Evolutionary conservation across 1,140 invertebrate genomes (phyloP), one percentile per base, ranked within the genome.

Genomic region (Zaprionus nigranus): DNA sequence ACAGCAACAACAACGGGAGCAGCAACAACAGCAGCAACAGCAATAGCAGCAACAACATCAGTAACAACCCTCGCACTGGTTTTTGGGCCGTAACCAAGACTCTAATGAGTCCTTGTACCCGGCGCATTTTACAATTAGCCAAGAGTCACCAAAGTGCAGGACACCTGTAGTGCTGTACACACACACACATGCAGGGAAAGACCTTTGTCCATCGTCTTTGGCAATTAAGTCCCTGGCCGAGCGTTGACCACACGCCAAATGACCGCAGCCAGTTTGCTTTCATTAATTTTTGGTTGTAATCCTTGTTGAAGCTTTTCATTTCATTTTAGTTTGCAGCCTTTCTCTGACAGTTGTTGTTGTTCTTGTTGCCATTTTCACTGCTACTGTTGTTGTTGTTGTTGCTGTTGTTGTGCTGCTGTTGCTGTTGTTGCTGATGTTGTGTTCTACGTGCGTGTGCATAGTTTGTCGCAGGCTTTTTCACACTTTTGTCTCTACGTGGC

Each of bases 271-370:
- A 83, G 87, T 91, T 91, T 91, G 87, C 87, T 91, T 91, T 91
- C 87, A 91, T 91, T 91, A 91, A 91, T 91, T 91, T 91, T 91
- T 88, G 88, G 87, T 91, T 91, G 87, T 91, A 91, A 91, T 91
- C 87, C 87, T 91, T 88, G 87, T 81, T 82, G 87, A 90, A 88
- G 85, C 85, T 85, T 88, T 88, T 88, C 85, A 88, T 88, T 88
- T 85, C 85, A 88, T 90, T 88, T 83, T 88, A 87, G 84, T 83
- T 83, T 85, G 79, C 69, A 58, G 65, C 58, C 73, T 73, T 46
- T 67, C 61, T 73, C 57, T 67, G 51, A 38, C 75, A 78, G 63
- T 63, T 75, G 65, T 63, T 75, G 65, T 58, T 77, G 69, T 70
- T 56, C 59, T 34, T 49, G 28, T 30, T 30, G 28, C 28, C 7